Evolutionary conservation across 2,113 vertebrate species (phyloP), one percentile per base, ranked within the genome.

Genomic region (Trogon surrucura): DNA sequence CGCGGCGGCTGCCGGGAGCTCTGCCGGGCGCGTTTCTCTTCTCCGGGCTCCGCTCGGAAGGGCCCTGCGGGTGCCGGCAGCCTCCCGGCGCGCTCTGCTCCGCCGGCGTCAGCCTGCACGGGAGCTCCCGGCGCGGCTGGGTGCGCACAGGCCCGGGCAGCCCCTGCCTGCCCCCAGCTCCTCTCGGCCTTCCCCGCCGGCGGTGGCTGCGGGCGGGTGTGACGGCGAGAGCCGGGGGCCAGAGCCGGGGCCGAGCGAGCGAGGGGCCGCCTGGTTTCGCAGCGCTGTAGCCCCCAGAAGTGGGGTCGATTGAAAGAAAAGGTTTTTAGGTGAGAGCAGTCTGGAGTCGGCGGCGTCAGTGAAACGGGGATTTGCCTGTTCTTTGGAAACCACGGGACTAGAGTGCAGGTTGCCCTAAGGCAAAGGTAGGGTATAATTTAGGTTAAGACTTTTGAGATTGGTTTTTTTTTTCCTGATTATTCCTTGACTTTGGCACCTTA

Each of bases 331-430:
- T 75, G 57, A 13, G 16, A 58, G 50, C 38, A 56, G 48, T 34
- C 21, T 71, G 65, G 30, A 70, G 16, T 45, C 50, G 48, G 21
- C 62, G 56, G 7, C 34, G 23, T 66, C 50, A 80, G 32, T 64
- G 27, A 25, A 85, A 25, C 0, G 2, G 50, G n/a, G 80, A 32
- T 32, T 61, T 84, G 44, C 45, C 8, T 0, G 0, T 64, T 62
- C 27, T 64, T n/a, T 69, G 56, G 25, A 53, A 78, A 41, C 34
- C 1, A 5, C 29, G 25, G 54, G 58, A 27, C 36, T 57, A 30
- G 23, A 57, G 32, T 34, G 19, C 38, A 50, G 30, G 30, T 58
- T 73, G 32, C 58, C 50, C 38, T 25, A 38, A 69, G 92, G 69
- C 83, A 48, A 11, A 45, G 17, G 25, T 29, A 45, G 16, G 23